phyloP scores from a whole-genome alignment of 2,113 vertebrate genomes.

The Diphyllodes magnificus region DNA sequence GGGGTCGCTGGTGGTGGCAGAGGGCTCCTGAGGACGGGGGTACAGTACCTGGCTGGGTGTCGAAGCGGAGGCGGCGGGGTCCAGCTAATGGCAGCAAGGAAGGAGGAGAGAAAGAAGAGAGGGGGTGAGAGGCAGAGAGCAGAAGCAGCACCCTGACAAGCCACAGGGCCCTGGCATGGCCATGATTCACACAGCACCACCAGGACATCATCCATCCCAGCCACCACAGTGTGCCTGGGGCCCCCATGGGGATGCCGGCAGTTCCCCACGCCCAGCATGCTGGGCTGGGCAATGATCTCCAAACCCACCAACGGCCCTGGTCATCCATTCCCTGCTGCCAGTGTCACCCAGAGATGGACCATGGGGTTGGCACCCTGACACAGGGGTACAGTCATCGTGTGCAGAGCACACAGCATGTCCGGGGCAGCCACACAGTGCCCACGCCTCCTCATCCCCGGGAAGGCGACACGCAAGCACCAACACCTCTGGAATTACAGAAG shows the following conservation, averaged over 20 bases:
- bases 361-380: not conserved
- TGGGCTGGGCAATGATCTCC: not conserved
- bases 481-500: slow-evolving; percentile 77
- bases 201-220: not conserved
- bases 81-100: slow-evolving; percentile 81
- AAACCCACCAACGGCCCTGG: not conserved
- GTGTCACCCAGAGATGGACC: not conserved
- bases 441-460: accelerated
- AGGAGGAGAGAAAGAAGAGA: slow-evolving; percentile 62
- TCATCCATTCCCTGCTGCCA: not conserved
- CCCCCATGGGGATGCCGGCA: accelerated
- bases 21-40: slow-evolving; percentile 66
- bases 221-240: not conserved
- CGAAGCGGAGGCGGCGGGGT: slow-evolving; percentile 70
- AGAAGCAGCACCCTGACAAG: not conserved
- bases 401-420: accelerated
- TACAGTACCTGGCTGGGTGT: slow-evolving; percentile 81
- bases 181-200: not conserved
- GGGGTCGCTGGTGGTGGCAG: slow-evolving; percentile 41
- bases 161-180: accelerated
- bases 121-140: slow-evolving; percentile 52
- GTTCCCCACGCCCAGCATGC: not conserved
- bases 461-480: not conserved
- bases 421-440: not conserved
- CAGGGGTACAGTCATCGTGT: not conserved